Percentiles rank a stretch among this genome's conserved stretches.
phyloP scores from a whole-genome alignment of 2,888 invertebrate species.

The Therioaphis trifolii region DNA sequence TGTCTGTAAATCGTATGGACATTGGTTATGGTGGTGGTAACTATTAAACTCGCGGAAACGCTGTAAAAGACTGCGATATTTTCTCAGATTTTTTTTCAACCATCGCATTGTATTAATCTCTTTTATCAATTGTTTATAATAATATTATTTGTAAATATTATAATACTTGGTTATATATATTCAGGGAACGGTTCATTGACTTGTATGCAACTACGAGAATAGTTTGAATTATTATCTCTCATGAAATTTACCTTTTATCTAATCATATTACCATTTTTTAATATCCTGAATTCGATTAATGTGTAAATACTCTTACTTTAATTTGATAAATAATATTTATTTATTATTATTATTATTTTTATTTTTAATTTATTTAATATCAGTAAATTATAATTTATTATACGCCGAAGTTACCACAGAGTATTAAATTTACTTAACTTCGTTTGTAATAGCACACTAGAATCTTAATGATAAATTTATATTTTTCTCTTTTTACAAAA shows the following conservation, averaged over 20 bases:
- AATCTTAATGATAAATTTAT: slow-evolving; percentile 32
- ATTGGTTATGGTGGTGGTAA: slow-evolving; percentile 60
- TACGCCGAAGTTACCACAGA: slow-evolving; percentile 47
- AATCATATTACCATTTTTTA: slow-evolving; percentile 44
- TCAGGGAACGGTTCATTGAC: slow-evolving; percentile 54
- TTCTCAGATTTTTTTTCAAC: slow-evolving; percentile 59
- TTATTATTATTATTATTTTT: not conserved
- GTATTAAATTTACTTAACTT: slow-evolving; percentile 38
- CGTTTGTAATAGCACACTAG: slow-evolving; percentile 46
- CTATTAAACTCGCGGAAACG: slow-evolving; percentile 49
- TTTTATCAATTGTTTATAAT: slow-evolving; percentile 47
- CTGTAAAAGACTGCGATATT: slow-evolving; percentile 60
- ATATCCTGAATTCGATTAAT: slow-evolving; percentile 35
- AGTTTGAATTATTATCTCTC: slow-evolving; percentile 51
- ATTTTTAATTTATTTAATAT: slow-evolving; percentile 14
- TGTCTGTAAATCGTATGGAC: slow-evolving; percentile 55
- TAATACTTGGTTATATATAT: slow-evolving; percentile 57
- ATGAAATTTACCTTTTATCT: slow-evolving; percentile 44
- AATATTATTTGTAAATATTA: slow-evolving; percentile 49
- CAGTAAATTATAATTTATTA: slow-evolving; percentile 5
- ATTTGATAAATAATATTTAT: not conserved
- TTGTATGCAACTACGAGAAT: slow-evolving; percentile 47
- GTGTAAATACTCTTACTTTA: slow-evolving; percentile 40
- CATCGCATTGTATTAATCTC: slow-evolving; percentile 56
- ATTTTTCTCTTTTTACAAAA: slow-evolving; percentile 40